Conservation (phyloP, 2,113 vertebrate genomes). For the Corydoras sp. region DNA sequence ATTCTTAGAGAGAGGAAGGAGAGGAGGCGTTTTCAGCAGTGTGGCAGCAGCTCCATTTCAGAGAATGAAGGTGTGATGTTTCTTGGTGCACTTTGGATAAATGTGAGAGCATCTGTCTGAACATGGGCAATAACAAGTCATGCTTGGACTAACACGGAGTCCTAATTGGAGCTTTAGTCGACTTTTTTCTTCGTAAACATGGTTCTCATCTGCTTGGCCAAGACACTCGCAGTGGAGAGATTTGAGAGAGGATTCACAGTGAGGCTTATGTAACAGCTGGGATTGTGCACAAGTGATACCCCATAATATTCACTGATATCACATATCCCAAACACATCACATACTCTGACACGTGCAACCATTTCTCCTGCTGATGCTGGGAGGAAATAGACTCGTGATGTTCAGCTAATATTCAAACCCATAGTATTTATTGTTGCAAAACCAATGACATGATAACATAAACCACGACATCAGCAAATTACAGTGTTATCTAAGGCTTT, state of each 20-base stretch:
- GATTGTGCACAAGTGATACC: background rate
- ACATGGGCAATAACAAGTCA: constrained; percentile 48
- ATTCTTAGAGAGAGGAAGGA: no score
- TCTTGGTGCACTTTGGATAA: background rate
- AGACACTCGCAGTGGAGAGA: constrained; percentile 1
- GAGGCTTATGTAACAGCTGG: background rate
- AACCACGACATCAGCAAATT: no score
- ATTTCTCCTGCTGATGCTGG: no score
- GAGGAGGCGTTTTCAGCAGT: no score
- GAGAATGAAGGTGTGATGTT: constrained; percentile 4
- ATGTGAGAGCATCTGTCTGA: constrained; percentile 14
- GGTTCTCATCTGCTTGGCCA: constrained; percentile 14
- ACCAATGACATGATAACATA: no score
- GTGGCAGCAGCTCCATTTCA: no score
- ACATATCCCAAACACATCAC: background rate
- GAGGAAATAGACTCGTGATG: no score
- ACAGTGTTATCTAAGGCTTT: no score
- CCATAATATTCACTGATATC: background rate
- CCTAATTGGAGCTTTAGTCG: constrained; percentile 53
- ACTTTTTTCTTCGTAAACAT: constrained; percentile 29
- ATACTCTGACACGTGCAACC: no score
- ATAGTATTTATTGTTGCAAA: no score
- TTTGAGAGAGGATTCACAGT: background rate
- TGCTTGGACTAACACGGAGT: constrained; percentile 40
- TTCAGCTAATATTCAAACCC: no score